Base-by-base conservation (phyloP, 2,113 vertebrate species). In the Marcusenius ussheri region DNA sequence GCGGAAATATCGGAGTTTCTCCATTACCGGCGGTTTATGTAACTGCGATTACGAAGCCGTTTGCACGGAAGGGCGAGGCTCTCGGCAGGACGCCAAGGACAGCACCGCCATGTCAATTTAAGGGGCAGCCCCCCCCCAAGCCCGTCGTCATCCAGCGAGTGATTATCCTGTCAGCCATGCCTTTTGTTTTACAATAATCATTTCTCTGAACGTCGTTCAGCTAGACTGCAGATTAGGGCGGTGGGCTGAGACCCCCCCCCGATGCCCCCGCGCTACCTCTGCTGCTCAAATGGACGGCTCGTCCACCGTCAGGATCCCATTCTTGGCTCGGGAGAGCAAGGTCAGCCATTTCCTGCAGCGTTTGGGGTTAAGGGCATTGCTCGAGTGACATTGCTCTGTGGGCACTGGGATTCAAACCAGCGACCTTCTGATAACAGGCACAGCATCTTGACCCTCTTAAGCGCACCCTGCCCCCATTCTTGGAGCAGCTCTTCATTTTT, bases 121-220 rank as follows among this genome's bases (percentile, higher is more conserved):
- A 56, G 39, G 70, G 88, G 42, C 46, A 42, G 31, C 9, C 56
- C 56, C 35, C 31, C 31, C 51, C 19, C 3, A 24, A 85, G 42
- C 50, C 7, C 31, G 15, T 13, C 11, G 21, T 39, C 35, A 27
- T 85, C 77, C 83, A 62, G n/a, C 46, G 51, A 62, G 24, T 46
- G 89, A 89, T 84, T 85, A 62, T 83, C 80, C 77, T 62, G 77
- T 84, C 89, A 87, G 4, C 35, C 11, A 19, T 87, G 84, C 56
- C 24, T 58, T 49, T 74, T 70, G 62, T 49, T 77, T 42, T 35
- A 24, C 31, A 39, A 11, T 46, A 46, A 88, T 88, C 47, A 42
- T 77, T 77, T 70, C 3, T 70, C 62, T 70, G n/a, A 31, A 70
- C 10, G n/a, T 70, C 62, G 3, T 70, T 70, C 62, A 27, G 62